Conservation (phyloP, 2,797 vertebrate genomes). For the Geotrypetes seraphini region DNA sequence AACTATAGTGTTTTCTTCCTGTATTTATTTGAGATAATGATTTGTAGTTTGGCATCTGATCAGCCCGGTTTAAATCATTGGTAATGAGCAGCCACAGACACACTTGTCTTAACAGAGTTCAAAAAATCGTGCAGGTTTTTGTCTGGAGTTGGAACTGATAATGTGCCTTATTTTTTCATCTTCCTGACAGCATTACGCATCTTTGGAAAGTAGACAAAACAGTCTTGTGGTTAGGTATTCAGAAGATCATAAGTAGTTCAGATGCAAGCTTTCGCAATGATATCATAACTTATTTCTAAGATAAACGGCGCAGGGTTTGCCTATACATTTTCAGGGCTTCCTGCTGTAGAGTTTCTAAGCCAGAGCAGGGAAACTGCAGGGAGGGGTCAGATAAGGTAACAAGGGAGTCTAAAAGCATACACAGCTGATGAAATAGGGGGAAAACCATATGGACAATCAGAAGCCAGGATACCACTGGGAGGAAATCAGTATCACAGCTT, state of each 20-base stretch:
- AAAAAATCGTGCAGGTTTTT: background rate
- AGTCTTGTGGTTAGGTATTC: background rate
- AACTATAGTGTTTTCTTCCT: no score
- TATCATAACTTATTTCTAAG: conserved; percentile 7
- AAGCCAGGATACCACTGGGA: no score
- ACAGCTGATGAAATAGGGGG: no score
- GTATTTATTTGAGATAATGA: no score
- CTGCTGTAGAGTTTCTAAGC: background rate
- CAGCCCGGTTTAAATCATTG: no score
- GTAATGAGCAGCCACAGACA: background rate
- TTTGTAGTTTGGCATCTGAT: no score
- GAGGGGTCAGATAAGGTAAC: background rate
- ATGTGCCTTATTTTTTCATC: background rate
- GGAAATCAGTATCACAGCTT: no score
- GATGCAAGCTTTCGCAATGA: conserved; percentile 4
- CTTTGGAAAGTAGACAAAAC: conserved; percentile 1
- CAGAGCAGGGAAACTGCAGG: background rate
- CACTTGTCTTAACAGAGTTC: conserved; percentile 8
- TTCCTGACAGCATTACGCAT: background rate
- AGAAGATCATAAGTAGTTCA: background rate
- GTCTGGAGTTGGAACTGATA: background rate
- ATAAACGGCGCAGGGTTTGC: background rate
- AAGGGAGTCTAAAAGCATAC: no score
- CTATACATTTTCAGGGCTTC: background rate
- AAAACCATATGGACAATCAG: no score